phyloP scores from a whole-genome alignment of 2,113 vertebrate species.

The Lagopus leucura region DNA sequence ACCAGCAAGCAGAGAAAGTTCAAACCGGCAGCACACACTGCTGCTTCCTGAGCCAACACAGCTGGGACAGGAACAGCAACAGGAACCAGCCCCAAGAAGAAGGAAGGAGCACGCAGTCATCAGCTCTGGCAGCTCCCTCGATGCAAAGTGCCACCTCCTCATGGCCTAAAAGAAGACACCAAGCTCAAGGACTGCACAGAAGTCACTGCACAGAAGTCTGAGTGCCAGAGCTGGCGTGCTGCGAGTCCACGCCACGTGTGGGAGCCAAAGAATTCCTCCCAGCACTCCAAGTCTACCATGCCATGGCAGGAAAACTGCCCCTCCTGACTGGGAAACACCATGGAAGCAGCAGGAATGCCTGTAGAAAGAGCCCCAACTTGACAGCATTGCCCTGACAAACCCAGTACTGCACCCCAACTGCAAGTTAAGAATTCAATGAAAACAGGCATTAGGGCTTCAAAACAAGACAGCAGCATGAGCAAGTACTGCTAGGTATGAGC shows the following conservation, averaged over 20 bases:
- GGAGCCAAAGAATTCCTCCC: background rate
- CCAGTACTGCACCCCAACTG: fast-evolving
- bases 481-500: background rate
- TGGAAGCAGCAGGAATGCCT: background rate
- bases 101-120: background rate
- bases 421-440: background rate
- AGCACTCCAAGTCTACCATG: background rate
- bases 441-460: background rate
- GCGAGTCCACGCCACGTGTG: background rate
- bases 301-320: background rate
- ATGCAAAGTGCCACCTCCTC: background rate
- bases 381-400: background rate
- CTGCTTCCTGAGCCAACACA: background rate
- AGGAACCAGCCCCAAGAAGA: slow-evolving; percentile 15
- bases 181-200: background rate
- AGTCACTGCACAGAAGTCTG: background rate
- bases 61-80: slow-evolving; percentile 22
- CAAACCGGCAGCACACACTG: background rate
- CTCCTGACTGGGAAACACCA: background rate
- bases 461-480: background rate
- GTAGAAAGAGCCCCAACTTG: background rate
- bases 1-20: background rate
- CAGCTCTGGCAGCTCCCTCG: background rate
- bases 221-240: background rate
- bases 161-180: fast-evolving